Evolutionary conservation across 2,888 invertebrate species (phyloP).

Genomic region (Apodemia duryi): DNA sequence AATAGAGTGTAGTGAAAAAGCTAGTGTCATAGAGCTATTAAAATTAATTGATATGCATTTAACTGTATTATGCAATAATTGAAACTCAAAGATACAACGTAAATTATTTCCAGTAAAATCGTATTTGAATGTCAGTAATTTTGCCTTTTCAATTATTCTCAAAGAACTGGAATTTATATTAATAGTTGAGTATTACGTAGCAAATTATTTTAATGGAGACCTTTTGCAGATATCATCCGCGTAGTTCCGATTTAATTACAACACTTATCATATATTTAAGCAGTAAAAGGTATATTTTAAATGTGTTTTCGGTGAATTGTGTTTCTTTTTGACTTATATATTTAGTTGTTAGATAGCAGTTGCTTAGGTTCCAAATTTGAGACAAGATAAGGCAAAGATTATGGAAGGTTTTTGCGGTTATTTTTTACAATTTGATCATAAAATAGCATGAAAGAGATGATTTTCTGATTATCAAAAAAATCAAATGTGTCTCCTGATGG

Average conservation of each 20-base stretch:
- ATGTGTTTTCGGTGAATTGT: background rate
- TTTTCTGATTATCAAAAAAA: no score
- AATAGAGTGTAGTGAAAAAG: no score
- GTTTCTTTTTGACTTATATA: no score
- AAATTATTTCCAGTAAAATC: background rate
- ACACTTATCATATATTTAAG: background rate
- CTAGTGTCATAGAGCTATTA: no score
- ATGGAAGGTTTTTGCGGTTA: no score
- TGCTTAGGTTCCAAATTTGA: no score
- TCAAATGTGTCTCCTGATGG: no score
- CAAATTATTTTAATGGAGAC: slow-evolving; percentile 6
- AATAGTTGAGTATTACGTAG: slow-evolving; percentile 1
- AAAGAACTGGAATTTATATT: slow-evolving; percentile 9
- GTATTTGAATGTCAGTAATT: slow-evolving; percentile 2
- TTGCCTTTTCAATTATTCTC: slow-evolving; percentile 5
- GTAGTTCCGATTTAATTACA: background rate
- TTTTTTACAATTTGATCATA: no score
- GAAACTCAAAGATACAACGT: background rate
- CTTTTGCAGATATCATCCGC: slow-evolving; percentile 9
- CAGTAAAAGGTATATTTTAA: background rate
- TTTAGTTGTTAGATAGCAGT: no score
- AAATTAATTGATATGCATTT: background rate
- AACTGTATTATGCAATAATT: background rate
- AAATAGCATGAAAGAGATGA: no score
- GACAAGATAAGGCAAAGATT: no score